Base-by-base conservation (phyloP, 2,113 vertebrate genomes). In the Actenoides hombroni region DNA sequence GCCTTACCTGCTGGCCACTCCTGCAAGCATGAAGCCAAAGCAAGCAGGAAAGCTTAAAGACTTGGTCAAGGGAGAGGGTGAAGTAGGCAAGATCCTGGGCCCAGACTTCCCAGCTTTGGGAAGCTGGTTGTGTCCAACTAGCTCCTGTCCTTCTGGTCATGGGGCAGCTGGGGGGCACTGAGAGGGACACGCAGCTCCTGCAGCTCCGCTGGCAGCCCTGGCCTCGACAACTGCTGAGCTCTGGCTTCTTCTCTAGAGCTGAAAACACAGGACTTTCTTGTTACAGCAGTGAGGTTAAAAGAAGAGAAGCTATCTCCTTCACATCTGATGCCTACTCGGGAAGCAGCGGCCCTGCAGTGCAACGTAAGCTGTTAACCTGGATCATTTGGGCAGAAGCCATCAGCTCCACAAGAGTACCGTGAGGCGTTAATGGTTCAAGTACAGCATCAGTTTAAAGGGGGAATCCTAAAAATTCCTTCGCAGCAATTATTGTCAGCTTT, bases 1-100 rank as follows among this genome's bases (percentile, higher is more conserved):
- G 85, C 85, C 67, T 73, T 28, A 48, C 75, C 44, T 90, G 65
- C 53, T 65, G n/a, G 76, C 71, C 77, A 33, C 64, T 88, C 80
- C 86, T 39, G 51, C 88, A 39, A 64, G 42, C 48, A 5, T 0
- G 24, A 90, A 83, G 54, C 60, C 77, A 90, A 42, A 11, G 37
- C 53, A 78, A 90, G 67, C 60, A 71, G 37, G 77, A 83, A 59
- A 81, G 8, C 64, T 63, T 42, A 4, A 53, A 65, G n/a, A 63
- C 51, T 86, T 81, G 71, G 40, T 90, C 39, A 15, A 11, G 33
- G 53, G 80, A 60, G 16, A 83, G 19, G 67, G 17, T 26, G 63
- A 90, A 78, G 54, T 3, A 70, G 49, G 59, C 31, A 65, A 73
- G n/a, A 73, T 53, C 7, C 39, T 53, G 21, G 59, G n/a, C 26